Evolutionary conservation across 2,797 vertebrate species (phyloP), one percentile per base, ranked within the genome.

Genomic region (Protosalanx chinensis): DNA sequence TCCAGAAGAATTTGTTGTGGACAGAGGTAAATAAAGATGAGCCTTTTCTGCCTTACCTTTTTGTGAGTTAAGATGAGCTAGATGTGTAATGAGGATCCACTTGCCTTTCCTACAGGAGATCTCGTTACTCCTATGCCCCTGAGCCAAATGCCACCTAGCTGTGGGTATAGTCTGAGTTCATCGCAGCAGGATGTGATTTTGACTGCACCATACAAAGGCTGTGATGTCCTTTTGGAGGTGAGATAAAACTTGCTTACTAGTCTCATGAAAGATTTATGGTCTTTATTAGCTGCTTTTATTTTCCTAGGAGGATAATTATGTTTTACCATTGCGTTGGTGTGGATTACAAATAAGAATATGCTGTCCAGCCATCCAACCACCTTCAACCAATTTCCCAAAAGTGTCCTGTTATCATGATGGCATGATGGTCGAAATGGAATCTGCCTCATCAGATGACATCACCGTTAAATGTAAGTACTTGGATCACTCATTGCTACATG

Each of bases 301-400:
- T 46, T 3, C 0, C 29, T 2, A 93, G 92, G 87, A 86, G 58
- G 77, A 88, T 66, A 23, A 67, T 30, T 90, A 90, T 30, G 78
- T 92, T 75, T 86, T 93, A 1, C 88, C 90, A 0, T 64, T 93
- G 58, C 88, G 58, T 35, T 91, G 89, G 86, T 83, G 68, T 6
- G 90, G 90, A 3, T 63, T 91, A 51, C 88, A 88, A 13, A 73
- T 93, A 67, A 91, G 68, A 75, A 89, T 93, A 88, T 87, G 79
- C 0, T 93, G 93, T 67, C 91, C 92, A 37, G 51, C 78, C 32
- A 72, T 67, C 57, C 81, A 13, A 20, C 77, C 13, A 0, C 33
- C 82, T 18, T 79, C 72, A n/a, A 15, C 72, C 23, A 87, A 77
- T 27, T 76, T 83, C 29, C 89, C 91, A 0, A 89, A 82, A 72